Conservation (phyloP, 1,140 invertebrate species). For the Aplysia californica region DNA sequence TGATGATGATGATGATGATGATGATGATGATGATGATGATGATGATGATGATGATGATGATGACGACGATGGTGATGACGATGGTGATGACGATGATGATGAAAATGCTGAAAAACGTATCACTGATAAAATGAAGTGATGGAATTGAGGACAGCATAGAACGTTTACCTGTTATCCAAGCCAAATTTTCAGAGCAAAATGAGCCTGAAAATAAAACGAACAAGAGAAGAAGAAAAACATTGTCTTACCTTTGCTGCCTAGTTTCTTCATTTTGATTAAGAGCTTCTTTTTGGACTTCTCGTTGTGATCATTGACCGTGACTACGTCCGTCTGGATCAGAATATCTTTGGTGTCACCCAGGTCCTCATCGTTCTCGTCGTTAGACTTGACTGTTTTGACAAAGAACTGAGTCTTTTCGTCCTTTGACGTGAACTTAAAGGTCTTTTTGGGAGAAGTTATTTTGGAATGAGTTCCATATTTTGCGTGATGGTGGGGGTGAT, state of each 20-base stretch:
- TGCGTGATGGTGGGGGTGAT: background rate
- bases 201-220: too few relatives aligned
- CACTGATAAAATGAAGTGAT: too few relatives aligned
- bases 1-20: too few relatives aligned
- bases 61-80: too few relatives aligned
- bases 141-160: too few relatives aligned
- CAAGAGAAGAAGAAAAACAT: too few relatives aligned
- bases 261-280: conserved; percentile 12
- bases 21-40: too few relatives aligned
- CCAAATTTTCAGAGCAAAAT: too few relatives aligned
- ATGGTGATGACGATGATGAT: too few relatives aligned
- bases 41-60: too few relatives aligned
- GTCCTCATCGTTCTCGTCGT: background rate
- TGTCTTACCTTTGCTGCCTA: conserved; percentile 15
- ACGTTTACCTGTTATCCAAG: too few relatives aligned
- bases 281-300: conserved; percentile 19
- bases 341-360: background rate
- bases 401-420: conserved; percentile 19
- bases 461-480: background rate
- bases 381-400: conserved; percentile 10
- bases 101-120: too few relatives aligned
- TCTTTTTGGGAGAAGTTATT: background rate
- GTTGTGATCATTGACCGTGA: conserved; percentile 18
- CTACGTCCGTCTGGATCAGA: conserved; percentile 28
- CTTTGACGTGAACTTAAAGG: conserved; percentile 1